Base-by-base conservation (phyloP, 1,140 invertebrate species). In the Lepidostoma basale region DNA sequence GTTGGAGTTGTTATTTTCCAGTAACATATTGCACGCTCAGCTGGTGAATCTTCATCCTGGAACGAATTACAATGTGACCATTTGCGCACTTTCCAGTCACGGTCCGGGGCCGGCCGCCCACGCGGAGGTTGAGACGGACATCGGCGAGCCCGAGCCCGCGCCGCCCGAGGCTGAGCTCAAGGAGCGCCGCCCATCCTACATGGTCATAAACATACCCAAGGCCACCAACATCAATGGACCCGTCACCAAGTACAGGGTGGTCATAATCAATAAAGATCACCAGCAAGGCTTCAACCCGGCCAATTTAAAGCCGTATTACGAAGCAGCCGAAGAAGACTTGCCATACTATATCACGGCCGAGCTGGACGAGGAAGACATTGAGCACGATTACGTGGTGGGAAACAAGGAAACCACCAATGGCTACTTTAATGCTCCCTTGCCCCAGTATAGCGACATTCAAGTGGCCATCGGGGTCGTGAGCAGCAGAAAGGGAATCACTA, bases 281-380 rank as follows among this genome's bases (percentile, higher is more conserved):
- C 83, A 84, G 63, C 85, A 85, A 73, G 80, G 83, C 1, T 88
- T 90, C 66, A 82, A 87, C 39, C 76, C 84, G 14, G 84, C 87
- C 12, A 82, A 80, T 73, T 76, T 88, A 0, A 77, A 82, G 18
- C 84, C 87, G 73, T 90, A 87, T 77, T 74, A 84, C 73, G 82
- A 85, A 75, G 87, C 88, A 2, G 77, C 77, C 58, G 82, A 81
- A 69, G 84, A 86, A 70, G 88, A 85, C 10, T 74, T 89, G 3
- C 86, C 87, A 12, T 95, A 92, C 76, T 96, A 96, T 73, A 88
- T 95, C 26, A 87, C 93, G 16, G 94, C 89, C 1, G 89, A 93
- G 78, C 81, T 96, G 62, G 83, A 85, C 45, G 84, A 83, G 73
- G 75, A 86, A 68, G 83, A 79, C 77, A 87, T 82, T 66, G 83